Percentiles rank a stretch among this genome's conserved stretches.
These are phyloP conservation scores for Anarsia innoxiella DNA, from an alignment of 2,888 invertebrate species.

Conservation along the genomic window DNA sequence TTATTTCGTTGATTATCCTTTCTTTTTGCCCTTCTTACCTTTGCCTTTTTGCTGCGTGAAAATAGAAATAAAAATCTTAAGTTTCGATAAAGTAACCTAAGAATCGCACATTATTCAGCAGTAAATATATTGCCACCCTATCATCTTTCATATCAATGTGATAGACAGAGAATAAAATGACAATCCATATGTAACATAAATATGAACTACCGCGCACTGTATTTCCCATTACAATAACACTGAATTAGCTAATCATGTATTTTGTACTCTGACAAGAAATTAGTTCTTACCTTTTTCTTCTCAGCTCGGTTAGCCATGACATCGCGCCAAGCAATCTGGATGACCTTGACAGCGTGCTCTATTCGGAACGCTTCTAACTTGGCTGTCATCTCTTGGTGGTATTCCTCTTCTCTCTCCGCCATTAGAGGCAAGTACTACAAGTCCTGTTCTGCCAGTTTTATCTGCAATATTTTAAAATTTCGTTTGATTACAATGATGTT, in stretches of 20 bases:
- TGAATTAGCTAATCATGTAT: background rate
- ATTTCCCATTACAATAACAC: no score
- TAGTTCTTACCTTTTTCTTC: constrained; percentile 51
- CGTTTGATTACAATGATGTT: no score
- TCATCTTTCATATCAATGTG: no score
- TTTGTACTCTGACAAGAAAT: no score
- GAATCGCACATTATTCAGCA: no score
- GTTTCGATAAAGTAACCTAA: no score
- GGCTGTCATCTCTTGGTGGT: constrained; percentile 67
- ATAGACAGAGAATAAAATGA: no score
- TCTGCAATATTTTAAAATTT: no score
- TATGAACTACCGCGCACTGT: no score
- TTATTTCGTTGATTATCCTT: constrained; percentile 28
- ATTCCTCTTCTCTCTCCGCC: constrained; percentile 73
- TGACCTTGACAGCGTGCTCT: constrained; percentile 59
- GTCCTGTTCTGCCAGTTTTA: constrained; percentile 69
- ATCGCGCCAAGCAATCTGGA: constrained; percentile 56
- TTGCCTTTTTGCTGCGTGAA: constrained; percentile 58
- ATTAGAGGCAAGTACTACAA: constrained; percentile 69
- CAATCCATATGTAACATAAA: no score
- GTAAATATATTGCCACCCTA: no score
- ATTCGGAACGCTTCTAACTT: constrained; percentile 61
- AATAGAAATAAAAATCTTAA: no score
- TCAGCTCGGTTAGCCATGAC: constrained; percentile 55
- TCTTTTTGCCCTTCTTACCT: constrained; percentile 63